Evolutionary conservation across 2,113 vertebrate species (phyloP).

Genomic region (Hippocampus mohnikei): DNA sequence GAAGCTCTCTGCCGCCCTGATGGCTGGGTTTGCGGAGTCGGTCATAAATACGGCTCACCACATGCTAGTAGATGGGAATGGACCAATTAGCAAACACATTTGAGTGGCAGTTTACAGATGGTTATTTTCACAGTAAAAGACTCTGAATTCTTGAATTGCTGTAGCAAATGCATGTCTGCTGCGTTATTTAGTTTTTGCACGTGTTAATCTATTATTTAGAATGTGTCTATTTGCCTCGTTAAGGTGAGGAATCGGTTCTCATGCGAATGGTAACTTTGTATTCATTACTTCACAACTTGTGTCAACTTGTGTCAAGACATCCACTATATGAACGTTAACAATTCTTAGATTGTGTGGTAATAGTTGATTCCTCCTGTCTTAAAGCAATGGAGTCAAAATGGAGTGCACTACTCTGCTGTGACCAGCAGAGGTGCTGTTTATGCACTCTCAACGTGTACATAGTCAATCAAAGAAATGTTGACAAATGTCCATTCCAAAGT

Average conservation of each 20-base stretch:
- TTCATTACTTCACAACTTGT: neutral
- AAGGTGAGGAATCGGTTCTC: neutral
- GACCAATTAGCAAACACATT: neutral
- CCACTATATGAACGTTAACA: no score
- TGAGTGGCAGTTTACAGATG: neutral
- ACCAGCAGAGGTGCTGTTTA: neutral
- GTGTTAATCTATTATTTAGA: no score
- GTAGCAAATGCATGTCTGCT: no score
- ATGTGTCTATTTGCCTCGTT: neutral
- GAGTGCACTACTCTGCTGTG: neutral
- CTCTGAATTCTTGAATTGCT: neutral
- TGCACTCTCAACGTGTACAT: neutral
- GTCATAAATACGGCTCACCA: neutral
- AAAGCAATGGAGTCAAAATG: neutral
- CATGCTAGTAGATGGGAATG: neutral
- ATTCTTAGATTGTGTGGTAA: neutral
- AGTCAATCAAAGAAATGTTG: neutral
- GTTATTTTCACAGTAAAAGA: neutral
- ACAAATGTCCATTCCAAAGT: slow-evolving; percentile 12
- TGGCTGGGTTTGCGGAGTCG: neutral
- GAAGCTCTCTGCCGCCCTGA: neutral
- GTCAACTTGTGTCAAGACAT: neutral
- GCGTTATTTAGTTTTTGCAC: no score
- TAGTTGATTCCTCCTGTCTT: neutral
- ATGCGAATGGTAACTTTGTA: neutral